Conservation (phyloP, 2,888 invertebrate genomes). For the Phaedon cochleariae region DNA sequence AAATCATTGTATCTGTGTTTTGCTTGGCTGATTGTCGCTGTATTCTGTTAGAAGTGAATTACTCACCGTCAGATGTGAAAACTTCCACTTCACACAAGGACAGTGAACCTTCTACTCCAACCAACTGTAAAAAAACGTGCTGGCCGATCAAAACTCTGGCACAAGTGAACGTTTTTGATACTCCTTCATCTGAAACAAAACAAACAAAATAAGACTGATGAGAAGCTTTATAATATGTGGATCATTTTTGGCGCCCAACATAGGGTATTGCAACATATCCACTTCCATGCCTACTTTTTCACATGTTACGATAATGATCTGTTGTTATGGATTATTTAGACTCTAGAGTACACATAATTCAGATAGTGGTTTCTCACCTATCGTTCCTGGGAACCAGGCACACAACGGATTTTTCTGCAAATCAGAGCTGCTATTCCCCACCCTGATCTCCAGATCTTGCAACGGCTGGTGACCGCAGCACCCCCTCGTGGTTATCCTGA, state of each 20-base stretch:
- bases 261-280: no score
- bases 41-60: slow-evolving; percentile 24
- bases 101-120: slow-evolving; percentile 88
- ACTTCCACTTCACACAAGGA: slow-evolving; percentile 93
- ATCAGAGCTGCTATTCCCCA: slow-evolving; percentile 90
- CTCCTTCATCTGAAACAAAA: slow-evolving; percentile 79
- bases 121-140: slow-evolving; percentile 87
- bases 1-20: no score
- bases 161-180: slow-evolving; percentile 88
- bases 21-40: no score
- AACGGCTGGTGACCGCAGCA: slow-evolving; percentile 88
- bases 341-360: no score
- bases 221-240: no score
- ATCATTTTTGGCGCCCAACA: slow-evolving; percentile 7
- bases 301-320: no score
- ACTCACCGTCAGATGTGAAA: slow-evolving; percentile 86
- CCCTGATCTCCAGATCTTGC: slow-evolving; percentile 87
- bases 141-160: slow-evolving; percentile 86
- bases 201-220: not conserved
- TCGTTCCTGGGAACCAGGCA: slow-evolving; percentile 92
- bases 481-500: slow-evolving; percentile 84
- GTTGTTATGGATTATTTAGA: no score
- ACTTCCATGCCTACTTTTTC: no score
- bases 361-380: no score
- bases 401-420: slow-evolving; percentile 89